Base-by-base conservation (phyloP, 2,113 vertebrate genomes). In the Tor tambroides region DNA sequence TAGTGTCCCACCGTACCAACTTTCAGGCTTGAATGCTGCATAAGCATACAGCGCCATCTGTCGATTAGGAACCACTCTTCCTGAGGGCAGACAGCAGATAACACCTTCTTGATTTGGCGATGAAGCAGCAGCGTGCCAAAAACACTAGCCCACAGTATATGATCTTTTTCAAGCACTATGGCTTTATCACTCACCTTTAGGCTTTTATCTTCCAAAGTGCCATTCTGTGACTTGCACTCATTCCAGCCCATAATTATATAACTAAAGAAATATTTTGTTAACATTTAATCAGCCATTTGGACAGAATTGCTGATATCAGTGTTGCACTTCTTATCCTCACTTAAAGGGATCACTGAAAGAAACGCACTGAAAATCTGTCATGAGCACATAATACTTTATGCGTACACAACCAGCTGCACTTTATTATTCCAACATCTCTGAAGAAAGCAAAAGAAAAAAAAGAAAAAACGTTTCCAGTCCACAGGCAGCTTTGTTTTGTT, bases 1-100 rank as follows among this genome's bases (percentile, higher is more conserved):
- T 12, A 15, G 10, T 59, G 59, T 81, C 79, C 59, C 79, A 67
- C 15, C 6, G 41, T 67, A 12, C 7, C 38, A 63, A 65, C 14
- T 67, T 28, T 15, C 19, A 80, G 56, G 54, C 35, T 80, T 26
- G 23, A 32, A 82, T 38, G 30, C 87, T 69, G 80, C 76, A 35
- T 59, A 79, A 87, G 83, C 67, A 76, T 54, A 83, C 61, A 89
- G 83, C 88, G 88, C 88, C 88, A 87, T 89, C 88, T 87, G 86
- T 87, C 74, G 88, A 74, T 87, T 5, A 56, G 17, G n/a, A 46
- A 72, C 1, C 19, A 43, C 26, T 51, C 30, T 23, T 51, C 85
- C 4, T 4, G 2, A 61, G 35, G 63, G 3, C 30, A 69, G 28
- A 71, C 32, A 7, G 26, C 51, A 59, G 3, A 61, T 21, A 54